Evolutionary conservation across 1,140 invertebrate species (phyloP), one percentile per base, ranked within the genome.

Genomic region (Gryon sp.): DNA sequence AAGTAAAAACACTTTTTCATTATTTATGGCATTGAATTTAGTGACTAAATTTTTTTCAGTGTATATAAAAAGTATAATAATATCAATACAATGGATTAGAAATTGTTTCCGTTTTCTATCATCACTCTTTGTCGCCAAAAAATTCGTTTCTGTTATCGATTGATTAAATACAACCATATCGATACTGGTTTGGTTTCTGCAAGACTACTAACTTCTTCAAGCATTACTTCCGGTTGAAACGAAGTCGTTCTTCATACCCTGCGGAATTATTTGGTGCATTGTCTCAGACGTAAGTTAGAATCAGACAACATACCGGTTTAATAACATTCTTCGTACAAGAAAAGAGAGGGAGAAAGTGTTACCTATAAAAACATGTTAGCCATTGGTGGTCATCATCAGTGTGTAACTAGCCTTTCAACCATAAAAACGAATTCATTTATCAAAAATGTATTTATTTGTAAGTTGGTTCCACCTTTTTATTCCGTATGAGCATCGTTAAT

Each of bases 331-430:
- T 81, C 77, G 45, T 16, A 40, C 59, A 26, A 36, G 22, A 57
- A 40, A 50, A 65, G 73, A 78, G 81, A 79, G 84, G 81, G 84
- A 87, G 85, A 84, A 86, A 85, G 80, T 78, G 72, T 72, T 55
- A 77, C 20, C 75, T 85, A 87, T 86, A 87, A 86, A 82, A 85
- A 83, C 81, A 83, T 79, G 78, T 66, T 81, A 68, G 77, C 66
- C 68, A 85, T 76, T 66, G 69, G 57, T 76, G 43, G 28, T 43
- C 46, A 78, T 72, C 45, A 66, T 46, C 75, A 87, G 85, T 87
- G 76, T 79, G 45, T 16, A 59, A 80, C 83, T 55, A 59, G 57
- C 26, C 52, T 60, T 76, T 48, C 48, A 59, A 65, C 63, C 50
- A 79, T 69, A 76, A 73, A 73, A 79, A 41, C 53, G 12, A 36